Evolutionary conservation across 2,797 vertebrate genomes (phyloP), one percentile per base, ranked within the genome.

Genomic region (Meriones psammophilus): DNA sequence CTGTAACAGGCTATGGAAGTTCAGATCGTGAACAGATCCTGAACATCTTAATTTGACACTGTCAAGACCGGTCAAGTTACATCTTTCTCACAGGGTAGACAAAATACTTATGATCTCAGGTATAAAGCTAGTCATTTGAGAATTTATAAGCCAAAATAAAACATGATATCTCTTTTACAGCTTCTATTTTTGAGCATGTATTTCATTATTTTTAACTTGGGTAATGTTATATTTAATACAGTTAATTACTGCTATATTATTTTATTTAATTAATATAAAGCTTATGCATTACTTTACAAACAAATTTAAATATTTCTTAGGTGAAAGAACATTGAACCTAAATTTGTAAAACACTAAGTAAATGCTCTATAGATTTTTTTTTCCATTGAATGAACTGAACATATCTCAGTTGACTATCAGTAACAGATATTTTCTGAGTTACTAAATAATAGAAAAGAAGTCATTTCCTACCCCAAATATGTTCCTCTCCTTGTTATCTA

Each of bases 1-100:
- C 95, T 92, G 91, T 4, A 1, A 79, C 94, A 86, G 91, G 83
- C 69, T 93, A 46, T 91, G 66, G 74, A 39, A 95, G 73, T 93
- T 97, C 85, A 94, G 64, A 83, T 83, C 8, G 36, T 68, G 64
- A 68, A 96, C 85, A 94, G 64, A 83, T 83, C 8, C 60, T 68
- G 64, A 68, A 96, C 80, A 20, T 60, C 68, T 96, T 89, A 83
- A 76, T 92, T 88, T 79, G 78, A 90, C 73, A 89, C 42, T 93
- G 77, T 97, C 76, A 94, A 85, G 64, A 94, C 33, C 89, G 89
- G 80, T 89, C 95, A 95, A 8, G 50, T n/a, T 95, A 76, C 73
- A 58, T 94, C 3, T 46, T 96, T 96, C 58, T 54, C 20, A 46
- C 50, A 79, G 20, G 91, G 46, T 87, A 80, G 80, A 36, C 26